Evolutionary conservation across 2,113 vertebrate genomes (phyloP).

Genomic region (Macrotus californicus): DNA sequence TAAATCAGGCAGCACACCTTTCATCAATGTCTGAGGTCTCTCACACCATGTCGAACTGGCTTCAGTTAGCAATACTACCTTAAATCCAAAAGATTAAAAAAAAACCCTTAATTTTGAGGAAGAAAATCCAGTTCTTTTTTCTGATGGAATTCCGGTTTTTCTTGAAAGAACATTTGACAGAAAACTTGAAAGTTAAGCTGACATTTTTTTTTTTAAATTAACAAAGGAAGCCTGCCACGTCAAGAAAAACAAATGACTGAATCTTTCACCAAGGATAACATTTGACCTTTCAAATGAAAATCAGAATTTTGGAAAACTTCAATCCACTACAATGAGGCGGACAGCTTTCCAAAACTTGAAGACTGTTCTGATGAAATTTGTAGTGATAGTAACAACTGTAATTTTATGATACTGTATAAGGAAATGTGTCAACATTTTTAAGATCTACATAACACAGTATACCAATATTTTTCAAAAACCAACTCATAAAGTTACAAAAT

Average conservation of each 20-base stretch:
- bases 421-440: background rate
- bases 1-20: too few species aligned
- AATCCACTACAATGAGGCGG: background rate
- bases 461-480: slow-evolving; percentile 15
- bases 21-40: too few species aligned
- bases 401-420: background rate
- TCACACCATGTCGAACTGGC: too few species aligned
- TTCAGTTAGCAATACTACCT: too few species aligned
- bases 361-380: background rate
- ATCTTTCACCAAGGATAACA: too few species aligned
- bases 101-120: too few species aligned
- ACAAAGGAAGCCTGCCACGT: background rate
- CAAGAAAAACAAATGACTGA: too few species aligned
- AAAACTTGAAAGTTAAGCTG: background rate
- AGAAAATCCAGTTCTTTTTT: too few species aligned
- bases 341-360: background rate
- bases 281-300: background rate
- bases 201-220: background rate
- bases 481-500: background rate
- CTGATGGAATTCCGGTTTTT: background rate
- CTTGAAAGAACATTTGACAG: background rate
- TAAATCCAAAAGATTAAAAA: too few species aligned
- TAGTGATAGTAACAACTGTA: background rate
- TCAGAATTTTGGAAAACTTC: background rate
- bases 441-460: background rate